Evolutionary conservation across 2,888 invertebrate genomes (phyloP).

Genomic region (Pristionchus maxplancki): DNA sequence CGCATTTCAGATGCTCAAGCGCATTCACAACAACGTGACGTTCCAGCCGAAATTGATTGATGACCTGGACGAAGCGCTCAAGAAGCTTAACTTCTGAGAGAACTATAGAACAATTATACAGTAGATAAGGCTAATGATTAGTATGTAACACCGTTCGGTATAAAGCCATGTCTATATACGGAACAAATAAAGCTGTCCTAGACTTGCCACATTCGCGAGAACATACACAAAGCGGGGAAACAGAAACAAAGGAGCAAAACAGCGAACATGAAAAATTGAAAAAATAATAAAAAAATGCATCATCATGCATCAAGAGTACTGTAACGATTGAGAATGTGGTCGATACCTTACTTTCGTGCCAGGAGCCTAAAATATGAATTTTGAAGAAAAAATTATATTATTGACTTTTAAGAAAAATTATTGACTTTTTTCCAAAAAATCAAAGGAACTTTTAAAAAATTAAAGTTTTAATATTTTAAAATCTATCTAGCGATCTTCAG

Average conservation of each 20-base stretch:
- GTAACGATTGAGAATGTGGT: background rate
- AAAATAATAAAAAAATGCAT: background rate
- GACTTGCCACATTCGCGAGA: background rate
- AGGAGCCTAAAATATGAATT: too few relatives aligned
- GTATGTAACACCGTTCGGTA: conserved; percentile 24
- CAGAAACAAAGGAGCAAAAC: background rate
- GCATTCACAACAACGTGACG: conserved; percentile 25
- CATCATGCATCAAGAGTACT: too few relatives aligned
- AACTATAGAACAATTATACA: background rate
- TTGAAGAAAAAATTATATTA: too few relatives aligned
- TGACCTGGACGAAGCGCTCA: conserved; percentile 15
- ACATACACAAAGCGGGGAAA: background rate
- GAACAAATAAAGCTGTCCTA: background rate
- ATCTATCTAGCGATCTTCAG: too few relatives aligned
- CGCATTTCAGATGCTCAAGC: conserved; percentile 34
- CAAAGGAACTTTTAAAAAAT: too few relatives aligned
- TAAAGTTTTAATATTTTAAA: too few relatives aligned
- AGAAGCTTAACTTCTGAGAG: conserved; percentile 31
- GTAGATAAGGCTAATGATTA: conserved; percentile 20
- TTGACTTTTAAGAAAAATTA: too few relatives aligned
- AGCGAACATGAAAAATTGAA: background rate
- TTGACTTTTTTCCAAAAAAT: too few relatives aligned
- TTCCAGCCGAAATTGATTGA: background rate
- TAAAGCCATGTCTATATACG: background rate
- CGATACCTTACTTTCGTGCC: background rate